Base-by-base conservation (phyloP, 2,113 vertebrate species). In the Microtus richardsoni region DNA sequence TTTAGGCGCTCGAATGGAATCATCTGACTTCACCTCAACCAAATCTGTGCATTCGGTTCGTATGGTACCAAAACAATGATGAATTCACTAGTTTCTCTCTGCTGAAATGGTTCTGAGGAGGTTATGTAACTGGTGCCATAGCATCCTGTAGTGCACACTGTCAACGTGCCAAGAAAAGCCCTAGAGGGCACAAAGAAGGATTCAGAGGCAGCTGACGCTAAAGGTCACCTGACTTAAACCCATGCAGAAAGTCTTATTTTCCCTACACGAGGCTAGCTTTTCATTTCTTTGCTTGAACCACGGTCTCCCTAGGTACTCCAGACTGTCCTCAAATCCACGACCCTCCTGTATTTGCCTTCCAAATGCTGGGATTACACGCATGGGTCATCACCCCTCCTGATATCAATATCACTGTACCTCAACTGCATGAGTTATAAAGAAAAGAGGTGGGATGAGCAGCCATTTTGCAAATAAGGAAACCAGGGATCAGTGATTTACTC, bases 121-220 rank as follows among this genome's bases (percentile, higher is more conserved):
- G 26, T 36, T 41, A 83, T 36, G 66, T 49, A 70, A 0, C 12
- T 84, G 84, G 41, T 86, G 47, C 54, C 89, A 74, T 74, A 71
- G 94, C 93, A 77, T 82, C 60, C 71, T 85, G 77, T 79, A 85
- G 96, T 93, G 52, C 44, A 94, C 52, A 74, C 5, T 54, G 70
- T 33, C 79, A 95, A 86, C 49, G 79, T 49, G 90, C 14, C 33
- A 82, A 77, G 71, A 39, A 91, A 89, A 70, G 11, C 3, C 79
- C 58, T 39, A 73, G 39, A 91, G 84, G 14, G 47, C 80, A 89
- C 44, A 86, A 71, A 73, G 5, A 89, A 39, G 71, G 39, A 79
- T 70, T 36, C 92, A 85, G 79, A 90, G 70, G 39, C 28, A 83
- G 44, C 26, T 79, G 44, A 73, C 28, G 44, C 22, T 41, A 84